Base-by-base conservation (phyloP, 2,888 invertebrate genomes). In the Conus canariensis region DNA sequence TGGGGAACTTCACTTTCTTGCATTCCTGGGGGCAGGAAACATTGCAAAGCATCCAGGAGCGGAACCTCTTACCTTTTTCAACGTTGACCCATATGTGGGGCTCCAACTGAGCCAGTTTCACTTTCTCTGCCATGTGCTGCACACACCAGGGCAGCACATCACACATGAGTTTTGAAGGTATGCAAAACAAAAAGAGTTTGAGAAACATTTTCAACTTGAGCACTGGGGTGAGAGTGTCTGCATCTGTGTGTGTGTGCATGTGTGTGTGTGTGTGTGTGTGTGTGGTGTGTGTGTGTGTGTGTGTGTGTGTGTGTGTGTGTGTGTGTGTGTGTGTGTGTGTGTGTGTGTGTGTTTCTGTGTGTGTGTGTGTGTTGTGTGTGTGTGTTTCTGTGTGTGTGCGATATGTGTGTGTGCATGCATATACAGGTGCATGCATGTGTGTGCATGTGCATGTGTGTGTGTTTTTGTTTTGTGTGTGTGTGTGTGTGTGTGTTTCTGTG, bases 21-120 rank as follows among this genome's bases (percentile, higher is more conserved):
- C 45, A 45, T 45, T 45, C 45, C 45, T 45, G 45, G 45, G 45
- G 45, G 45, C 45, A 45, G 45, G 45, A 45, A 45, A 45, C 45
- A 45, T 45, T 45, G 45, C 45, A 45, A 45, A 45, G 45, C 45
- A 45, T 45, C 45, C 45, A 45, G 45, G 45, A 45, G 45, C 3
- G 45, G 45, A 45, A 45, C 22, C 45, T 58, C 85, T 85, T 83
- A 92, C 92, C 91, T 90, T 90, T 88, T 4, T 91, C 91, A 5
- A 88, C 70, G 19, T 88, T 90, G 6, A 86, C 90, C 80, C 90
- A 90, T 67, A 90, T 45, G 9, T 88, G 77, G 12, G 90, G 82
- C 77, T 92, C 91, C 60, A 92, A 77, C 77, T 90, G 88, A 10
- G 91, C 91, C 74, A 90, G 85, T 70, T 90, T 91, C 30, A 91